Conservation (phyloP, 2,888 invertebrate genomes). For the Trilocha varians region DNA sequence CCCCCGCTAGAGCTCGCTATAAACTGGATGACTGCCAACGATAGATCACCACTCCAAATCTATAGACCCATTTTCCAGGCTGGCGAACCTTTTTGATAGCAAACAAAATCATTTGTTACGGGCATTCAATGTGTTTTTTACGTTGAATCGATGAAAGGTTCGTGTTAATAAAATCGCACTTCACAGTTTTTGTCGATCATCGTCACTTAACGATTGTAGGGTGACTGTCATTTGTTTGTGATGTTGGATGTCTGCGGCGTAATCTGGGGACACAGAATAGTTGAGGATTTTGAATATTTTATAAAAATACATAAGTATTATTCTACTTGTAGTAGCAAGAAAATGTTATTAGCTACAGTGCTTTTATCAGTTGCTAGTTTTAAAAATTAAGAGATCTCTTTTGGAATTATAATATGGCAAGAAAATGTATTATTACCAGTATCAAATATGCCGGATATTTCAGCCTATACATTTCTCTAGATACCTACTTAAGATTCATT, state of each 20-base stretch:
- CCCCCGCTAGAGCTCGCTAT: not conserved
- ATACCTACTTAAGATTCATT: no score
- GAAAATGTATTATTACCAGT: no score
- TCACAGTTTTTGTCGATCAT: constrained; percentile 71
- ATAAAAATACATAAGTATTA: no score
- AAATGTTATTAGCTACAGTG: no score
- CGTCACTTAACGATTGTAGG: constrained; percentile 61
- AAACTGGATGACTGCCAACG: constrained; percentile 12
- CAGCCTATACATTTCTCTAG: no score
- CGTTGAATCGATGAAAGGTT: constrained; percentile 56
- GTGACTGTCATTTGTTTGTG: constrained; percentile 21
- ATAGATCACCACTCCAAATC: constrained; percentile 38
- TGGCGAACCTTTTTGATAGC: constrained; percentile 33
- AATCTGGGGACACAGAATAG: no score
- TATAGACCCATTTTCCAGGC: constrained; percentile 33
- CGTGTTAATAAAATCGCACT: constrained; percentile 70
- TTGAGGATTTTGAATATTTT: no score
- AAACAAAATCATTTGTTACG: constrained; percentile 72
- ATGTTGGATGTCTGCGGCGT: not conserved
- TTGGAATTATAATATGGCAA: no score
- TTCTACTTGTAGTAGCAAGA: no score
- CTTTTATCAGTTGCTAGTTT: no score
- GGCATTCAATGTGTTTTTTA: constrained; percentile 60
- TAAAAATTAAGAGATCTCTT: no score
- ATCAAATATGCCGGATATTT: no score